Evolutionary conservation across 2,113 vertebrate genomes (phyloP).

Genomic region (Otis tarda): DNA sequence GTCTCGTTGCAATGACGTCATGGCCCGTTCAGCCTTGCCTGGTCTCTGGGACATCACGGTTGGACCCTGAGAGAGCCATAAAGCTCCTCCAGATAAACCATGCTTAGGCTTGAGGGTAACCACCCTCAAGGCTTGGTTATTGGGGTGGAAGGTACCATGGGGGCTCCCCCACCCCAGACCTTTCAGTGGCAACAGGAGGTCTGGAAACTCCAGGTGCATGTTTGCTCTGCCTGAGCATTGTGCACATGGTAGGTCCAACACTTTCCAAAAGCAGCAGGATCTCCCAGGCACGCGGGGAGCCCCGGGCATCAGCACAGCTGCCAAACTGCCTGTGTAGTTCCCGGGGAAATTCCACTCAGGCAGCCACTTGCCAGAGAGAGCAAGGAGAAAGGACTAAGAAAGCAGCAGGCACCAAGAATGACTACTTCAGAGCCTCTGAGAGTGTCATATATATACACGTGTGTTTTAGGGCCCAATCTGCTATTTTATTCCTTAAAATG

Average conservation of each 20-base stretch:
- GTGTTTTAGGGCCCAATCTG: not conserved
- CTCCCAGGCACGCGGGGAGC: not conserved
- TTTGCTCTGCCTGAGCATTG: not conserved
- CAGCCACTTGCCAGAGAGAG: not conserved
- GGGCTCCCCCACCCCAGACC: not conserved
- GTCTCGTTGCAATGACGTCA: not conserved
- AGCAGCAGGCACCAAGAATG: not conserved
- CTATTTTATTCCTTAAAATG: not conserved
- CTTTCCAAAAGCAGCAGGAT: not conserved
- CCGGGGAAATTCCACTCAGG: not conserved
- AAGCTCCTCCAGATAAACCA: not conserved
- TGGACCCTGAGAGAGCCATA: not conserved
- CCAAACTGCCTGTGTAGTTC: not conserved
- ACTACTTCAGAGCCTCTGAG: not conserved
- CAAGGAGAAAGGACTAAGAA: not conserved
- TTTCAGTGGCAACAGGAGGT: not conserved
- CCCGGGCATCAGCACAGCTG: not conserved
- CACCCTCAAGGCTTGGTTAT: not conserved
- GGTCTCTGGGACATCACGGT: not conserved
- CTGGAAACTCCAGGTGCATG: not conserved
- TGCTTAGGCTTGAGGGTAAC: not conserved
- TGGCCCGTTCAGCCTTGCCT: not conserved
- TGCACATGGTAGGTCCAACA: not conserved
- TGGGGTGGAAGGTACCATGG: rapidly evolving
- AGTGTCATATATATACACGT: rapidly evolving